Evolutionary conservation across 2,113 vertebrate genomes (phyloP).

Genomic region (Macquaria australasica): DNA sequence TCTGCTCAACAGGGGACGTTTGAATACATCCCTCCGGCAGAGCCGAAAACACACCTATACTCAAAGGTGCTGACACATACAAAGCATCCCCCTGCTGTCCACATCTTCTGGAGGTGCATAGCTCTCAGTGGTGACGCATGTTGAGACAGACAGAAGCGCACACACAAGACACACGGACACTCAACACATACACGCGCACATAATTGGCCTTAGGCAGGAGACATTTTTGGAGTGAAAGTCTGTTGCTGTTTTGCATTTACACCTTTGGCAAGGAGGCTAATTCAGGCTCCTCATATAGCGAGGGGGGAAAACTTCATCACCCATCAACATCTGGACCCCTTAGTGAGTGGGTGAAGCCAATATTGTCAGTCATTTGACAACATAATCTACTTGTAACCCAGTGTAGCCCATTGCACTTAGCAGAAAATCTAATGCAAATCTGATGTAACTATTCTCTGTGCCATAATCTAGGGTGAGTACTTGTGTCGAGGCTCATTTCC

Average conservation of each 20-base stretch:
- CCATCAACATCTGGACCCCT: no score
- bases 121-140: conserved; percentile 26
- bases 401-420: neutral
- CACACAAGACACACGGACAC: neutral
- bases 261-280: neutral
- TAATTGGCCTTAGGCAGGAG: conserved; percentile 18
- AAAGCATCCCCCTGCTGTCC: conserved; percentile 19
- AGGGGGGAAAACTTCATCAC: no score
- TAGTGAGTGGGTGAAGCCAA: no score
- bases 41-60: conserved; percentile 24
- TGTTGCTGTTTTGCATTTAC: conserved; percentile 37
- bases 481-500: no score
- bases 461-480: neutral
- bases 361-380: no score
- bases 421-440: neutral
- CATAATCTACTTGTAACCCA: no score
- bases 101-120: conserved; percentile 19
- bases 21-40: conserved; percentile 34
- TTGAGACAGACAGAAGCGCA: conserved; percentile 13
- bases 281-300: neutral
- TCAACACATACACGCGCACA: neutral
- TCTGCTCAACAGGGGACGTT: conserved; percentile 43
- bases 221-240: conserved; percentile 26
- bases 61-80: conserved; percentile 17
- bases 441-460: neutral